These are phyloP conservation scores for Orthonevra nobilis DNA, from an alignment of 2,888 invertebrate species.

Conservation along the genomic window DNA sequence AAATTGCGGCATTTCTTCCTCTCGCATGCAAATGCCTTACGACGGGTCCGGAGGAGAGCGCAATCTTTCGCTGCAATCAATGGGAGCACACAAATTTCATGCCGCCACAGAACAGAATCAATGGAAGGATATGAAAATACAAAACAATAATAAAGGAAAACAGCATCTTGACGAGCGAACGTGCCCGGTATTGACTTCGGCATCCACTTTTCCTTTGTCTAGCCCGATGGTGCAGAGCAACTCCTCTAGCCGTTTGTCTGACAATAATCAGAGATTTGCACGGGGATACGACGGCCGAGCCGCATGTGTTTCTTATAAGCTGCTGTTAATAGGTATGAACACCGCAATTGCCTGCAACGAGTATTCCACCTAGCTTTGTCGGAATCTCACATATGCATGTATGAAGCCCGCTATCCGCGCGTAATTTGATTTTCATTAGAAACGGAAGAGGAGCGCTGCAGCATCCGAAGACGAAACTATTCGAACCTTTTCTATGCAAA, in stretches of 20 bases:
- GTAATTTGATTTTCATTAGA: conserved; percentile 43
- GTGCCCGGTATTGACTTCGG: conserved; percentile 43
- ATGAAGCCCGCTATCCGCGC: conserved; percentile 24
- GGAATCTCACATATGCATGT: conserved; percentile 14
- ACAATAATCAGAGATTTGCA: conserved; percentile 58
- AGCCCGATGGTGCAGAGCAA: conserved; percentile 7
- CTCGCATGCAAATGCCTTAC: conserved; percentile 21
- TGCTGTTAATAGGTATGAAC: conserved; percentile 21
- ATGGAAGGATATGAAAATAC: no score
- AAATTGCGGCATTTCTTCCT: conserved; percentile 8
- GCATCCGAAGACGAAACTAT: neutral
- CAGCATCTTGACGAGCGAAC: conserved; percentile 40
- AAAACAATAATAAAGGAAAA: neutral
- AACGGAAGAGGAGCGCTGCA: neutral
- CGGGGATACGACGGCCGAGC: conserved; percentile 28
- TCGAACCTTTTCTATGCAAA: conserved; percentile 61
- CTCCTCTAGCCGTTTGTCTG: conserved; percentile 40
- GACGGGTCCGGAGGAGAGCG: neutral
- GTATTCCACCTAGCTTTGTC: conserved; percentile 18
- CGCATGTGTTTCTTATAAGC: conserved; percentile 18
- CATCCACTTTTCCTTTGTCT: conserved; percentile 55
- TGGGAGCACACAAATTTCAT: conserved; percentile 59
- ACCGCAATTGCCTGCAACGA: conserved; percentile 53
- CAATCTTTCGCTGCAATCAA: conserved; percentile 51
- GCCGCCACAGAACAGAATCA: conserved; percentile 28